Evolutionary conservation across 2,113 vertebrate species (phyloP).

Genomic region (Daboia siamensis): DNA sequence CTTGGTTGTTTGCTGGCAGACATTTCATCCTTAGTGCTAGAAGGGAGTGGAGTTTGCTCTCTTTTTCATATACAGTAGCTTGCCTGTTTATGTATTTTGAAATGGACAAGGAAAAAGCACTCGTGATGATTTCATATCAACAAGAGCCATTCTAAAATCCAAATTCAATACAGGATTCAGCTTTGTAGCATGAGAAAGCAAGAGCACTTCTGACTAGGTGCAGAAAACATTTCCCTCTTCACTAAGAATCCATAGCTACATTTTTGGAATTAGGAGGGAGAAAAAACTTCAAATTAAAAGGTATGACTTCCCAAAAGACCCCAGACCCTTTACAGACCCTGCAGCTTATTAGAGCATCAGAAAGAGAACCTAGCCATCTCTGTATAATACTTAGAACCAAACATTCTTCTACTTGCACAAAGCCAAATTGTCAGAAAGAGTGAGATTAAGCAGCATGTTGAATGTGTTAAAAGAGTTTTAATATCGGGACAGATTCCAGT

Average conservation of each 20-base stretch:
- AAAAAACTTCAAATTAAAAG: not conserved
- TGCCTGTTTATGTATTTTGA: not conserved
- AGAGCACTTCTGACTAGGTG: not conserved
- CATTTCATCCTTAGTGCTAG: not conserved
- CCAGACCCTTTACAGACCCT: not conserved
- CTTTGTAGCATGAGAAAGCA: not conserved
- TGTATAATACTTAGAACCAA: not conserved
- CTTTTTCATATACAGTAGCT: not conserved
- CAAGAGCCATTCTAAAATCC: not conserved
- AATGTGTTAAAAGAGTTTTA: not conserved
- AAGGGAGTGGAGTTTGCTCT: not conserved
- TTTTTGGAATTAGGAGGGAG: not conserved
- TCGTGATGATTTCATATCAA: not conserved
- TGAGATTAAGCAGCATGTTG: not conserved
- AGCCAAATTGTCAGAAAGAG: not conserved
- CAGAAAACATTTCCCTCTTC: not conserved
- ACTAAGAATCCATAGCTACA: not conserved
- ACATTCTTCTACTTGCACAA: not conserved
- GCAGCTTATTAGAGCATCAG: not conserved
- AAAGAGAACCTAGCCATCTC: not conserved
- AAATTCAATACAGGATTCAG: not conserved
- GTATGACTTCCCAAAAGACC: not conserved
- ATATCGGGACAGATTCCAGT: not conserved
- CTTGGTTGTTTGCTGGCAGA: not conserved
- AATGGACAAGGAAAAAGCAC: not conserved